phyloP scores from a whole-genome alignment of 1,140 invertebrate species.

The Atta colombica region DNA sequence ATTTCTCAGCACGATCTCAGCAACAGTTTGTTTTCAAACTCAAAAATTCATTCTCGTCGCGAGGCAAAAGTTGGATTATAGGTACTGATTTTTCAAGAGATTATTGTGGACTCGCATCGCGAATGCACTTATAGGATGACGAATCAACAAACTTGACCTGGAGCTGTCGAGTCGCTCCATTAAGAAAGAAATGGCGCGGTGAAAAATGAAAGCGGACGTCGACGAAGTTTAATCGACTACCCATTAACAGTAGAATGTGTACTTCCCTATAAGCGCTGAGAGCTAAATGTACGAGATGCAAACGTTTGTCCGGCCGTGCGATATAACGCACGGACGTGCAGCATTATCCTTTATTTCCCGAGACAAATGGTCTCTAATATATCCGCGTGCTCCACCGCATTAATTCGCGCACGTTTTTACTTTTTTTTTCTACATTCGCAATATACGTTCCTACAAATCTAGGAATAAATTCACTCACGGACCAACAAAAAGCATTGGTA shows the following conservation, averaged over 20 bases:
- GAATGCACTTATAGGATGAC: not conserved
- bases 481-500: not conserved
- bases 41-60: not conserved
- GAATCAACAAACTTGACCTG: slow-evolving; percentile 10
- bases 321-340: slow-evolving; percentile 4
- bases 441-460: not conserved
- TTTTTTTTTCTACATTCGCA: not conserved
- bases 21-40: slow-evolving; percentile 1
- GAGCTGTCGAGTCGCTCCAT: not conserved
- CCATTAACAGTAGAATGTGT: slow-evolving; percentile 30
- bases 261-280: not conserved
- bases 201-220: slow-evolving; percentile 28
- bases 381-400: not conserved
- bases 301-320: not conserved
- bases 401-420: slow-evolving; percentile 4
- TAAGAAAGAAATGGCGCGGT: not conserved
- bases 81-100: not conserved
- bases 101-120: not conserved
- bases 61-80: not conserved
- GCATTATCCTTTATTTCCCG: not conserved
- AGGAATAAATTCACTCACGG: slow-evolving; percentile 18
- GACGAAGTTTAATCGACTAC: slow-evolving; percentile 29
- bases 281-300: not conserved
- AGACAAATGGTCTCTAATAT: slow-evolving; percentile 31
- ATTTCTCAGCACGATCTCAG: not conserved